Base-by-base conservation (phyloP, 2,113 vertebrate species). In the Grallaria varia region DNA sequence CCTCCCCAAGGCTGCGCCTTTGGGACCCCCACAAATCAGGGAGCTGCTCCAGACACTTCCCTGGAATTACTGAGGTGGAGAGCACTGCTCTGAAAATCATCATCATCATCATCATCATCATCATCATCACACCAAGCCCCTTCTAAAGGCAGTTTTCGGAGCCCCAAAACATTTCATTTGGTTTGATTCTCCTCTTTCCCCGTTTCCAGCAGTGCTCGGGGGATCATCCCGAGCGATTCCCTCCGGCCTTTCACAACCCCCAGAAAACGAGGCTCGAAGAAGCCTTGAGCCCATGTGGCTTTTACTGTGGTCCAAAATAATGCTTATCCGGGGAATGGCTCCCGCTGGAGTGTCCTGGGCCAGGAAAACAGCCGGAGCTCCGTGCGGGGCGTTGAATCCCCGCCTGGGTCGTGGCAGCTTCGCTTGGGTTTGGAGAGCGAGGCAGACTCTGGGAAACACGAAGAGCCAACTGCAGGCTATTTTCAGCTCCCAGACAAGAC, bases 401-500 rank as follows among this genome's bases (percentile, higher is more conserved):
- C 14, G 50, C 45, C 44, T 6, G 8, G 24, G 5, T 20, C 11
- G 1, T 3, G 31, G n/a, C 22, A 58, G 25, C 64, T 56, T 78
- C 8, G 0, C 44, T 44, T 13, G 1, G 15, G 69, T 47, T 52
- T 67, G 74, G 69, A 80, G 67, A 67, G 75, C 0, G 0, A 56
- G 76, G 84, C 63, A 72, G 87, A 45, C 53, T 45, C 62, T 63
- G 56, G 47, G 79, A 93, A 85, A 81, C 59, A 81, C 0, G 1
- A 58, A 15, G 37, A 67, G 42, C 23, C 1, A 3, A 63, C 49
- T 81, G 69, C 91, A 88, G 59, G 87, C 75, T 95, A 81, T 88
- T 77, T 91, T 80, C 58, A 88, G 79, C 68, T 45, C 44, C 64
- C 87, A 87, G 84, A 74, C 77, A 93, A 93, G 87, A 90, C 71